Evolutionary conservation across 2,888 invertebrate genomes (phyloP).

Genomic region (Sericinus montela): DNA sequence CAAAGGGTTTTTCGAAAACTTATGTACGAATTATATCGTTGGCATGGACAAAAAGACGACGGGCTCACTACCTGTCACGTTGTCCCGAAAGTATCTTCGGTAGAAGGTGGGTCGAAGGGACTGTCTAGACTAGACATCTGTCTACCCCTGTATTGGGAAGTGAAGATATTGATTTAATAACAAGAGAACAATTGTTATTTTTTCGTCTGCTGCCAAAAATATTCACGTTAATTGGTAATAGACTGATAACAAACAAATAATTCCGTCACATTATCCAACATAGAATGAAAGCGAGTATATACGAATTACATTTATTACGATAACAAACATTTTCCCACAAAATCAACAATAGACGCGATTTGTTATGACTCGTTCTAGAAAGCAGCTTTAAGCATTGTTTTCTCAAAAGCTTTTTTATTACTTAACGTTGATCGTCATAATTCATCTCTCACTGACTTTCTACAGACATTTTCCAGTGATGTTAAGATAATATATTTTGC

Average conservation of each 20-base stretch:
- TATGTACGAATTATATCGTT: too few relatives aligned
- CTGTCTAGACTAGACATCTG: too few relatives aligned
- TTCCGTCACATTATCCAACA: conserved; percentile 4
- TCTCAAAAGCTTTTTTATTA: conserved; percentile 12
- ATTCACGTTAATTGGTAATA: background rate
- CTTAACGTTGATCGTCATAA: conserved; percentile 4
- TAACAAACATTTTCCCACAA: conserved; percentile 18
- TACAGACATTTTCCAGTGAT: background rate
- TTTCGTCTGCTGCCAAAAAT: too few relatives aligned
- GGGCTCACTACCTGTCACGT: too few relatives aligned
- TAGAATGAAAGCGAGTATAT: conserved; percentile 19
- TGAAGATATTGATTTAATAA: too few relatives aligned
- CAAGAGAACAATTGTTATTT: background rate
- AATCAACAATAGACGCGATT: conserved; percentile 22
- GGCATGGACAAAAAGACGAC: too few relatives aligned
- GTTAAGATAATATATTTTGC: background rate
- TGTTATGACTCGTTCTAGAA: conserved; percentile 10
- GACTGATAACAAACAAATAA: background rate
- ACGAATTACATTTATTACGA: conserved; percentile 19
- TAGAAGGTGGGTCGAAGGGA: too few relatives aligned
- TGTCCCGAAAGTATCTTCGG: too few relatives aligned
- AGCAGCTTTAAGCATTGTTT: conserved; percentile 10
- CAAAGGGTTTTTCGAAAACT: too few relatives aligned
- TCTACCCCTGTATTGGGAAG: too few relatives aligned
- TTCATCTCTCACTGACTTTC: conserved; percentile 17